Evolutionary conservation across 2,888 invertebrate species (phyloP).

Genomic region (Lamellibrachia columna): DNA sequence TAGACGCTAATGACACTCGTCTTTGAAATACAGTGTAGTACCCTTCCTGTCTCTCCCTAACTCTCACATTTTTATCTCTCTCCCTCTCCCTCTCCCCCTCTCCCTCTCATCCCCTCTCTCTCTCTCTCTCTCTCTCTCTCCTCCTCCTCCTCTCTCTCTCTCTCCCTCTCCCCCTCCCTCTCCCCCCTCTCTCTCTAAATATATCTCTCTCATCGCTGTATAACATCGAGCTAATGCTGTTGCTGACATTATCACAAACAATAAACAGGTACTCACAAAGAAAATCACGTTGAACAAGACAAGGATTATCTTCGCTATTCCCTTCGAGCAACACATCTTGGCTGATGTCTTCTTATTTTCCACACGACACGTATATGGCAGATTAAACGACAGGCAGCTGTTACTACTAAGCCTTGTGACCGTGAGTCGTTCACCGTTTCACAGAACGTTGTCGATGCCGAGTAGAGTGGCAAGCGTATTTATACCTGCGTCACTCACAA

Average conservation of each 20-base stretch:
- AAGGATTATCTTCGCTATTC: background rate
- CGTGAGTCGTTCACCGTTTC: background rate
- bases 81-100: background rate
- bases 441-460: background rate
- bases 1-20: too few species aligned
- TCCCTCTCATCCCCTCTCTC: background rate
- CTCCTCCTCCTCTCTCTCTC: too few species aligned
- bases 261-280: background rate
- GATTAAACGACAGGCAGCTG: too few species aligned
- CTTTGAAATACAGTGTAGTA: too few species aligned
- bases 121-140: background rate
- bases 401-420: background rate
- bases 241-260: too few species aligned
- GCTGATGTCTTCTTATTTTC: background rate
- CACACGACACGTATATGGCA: too few species aligned
- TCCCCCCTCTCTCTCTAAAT: background rate
- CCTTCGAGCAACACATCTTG: background rate
- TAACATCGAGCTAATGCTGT: too few species aligned
- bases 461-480: background rate
- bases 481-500: background rate
- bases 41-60: background rate
- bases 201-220: too few species aligned
- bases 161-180: too few species aligned
- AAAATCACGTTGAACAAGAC: constrained; percentile 1
- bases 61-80: background rate